Base-by-base conservation (phyloP, 2,888 invertebrate species). In the Drosophila niveifrons region DNA sequence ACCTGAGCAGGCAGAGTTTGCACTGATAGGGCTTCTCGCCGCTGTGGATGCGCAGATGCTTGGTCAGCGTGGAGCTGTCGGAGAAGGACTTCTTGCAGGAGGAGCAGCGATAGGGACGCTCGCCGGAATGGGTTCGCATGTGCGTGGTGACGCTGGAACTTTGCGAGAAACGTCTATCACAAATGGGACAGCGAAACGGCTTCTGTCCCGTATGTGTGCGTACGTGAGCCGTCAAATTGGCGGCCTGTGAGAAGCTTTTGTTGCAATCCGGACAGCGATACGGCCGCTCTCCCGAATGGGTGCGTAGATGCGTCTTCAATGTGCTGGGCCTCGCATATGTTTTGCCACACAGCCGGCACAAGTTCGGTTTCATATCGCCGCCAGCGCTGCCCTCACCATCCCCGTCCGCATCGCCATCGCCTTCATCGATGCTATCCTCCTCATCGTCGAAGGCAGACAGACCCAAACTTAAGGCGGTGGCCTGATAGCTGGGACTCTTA, bases 101-200 rank as follows among this genome's bases (percentile, higher is more conserved):
- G 78, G 97, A 95, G 93, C 99, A 99, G 94, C 95, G 94, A 92
- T 99, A 99, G 0, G 99, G 99, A 65, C 98, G 94, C 76, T 99
- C 99, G n/a, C 99, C 99, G n/a, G 98, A 98, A 93, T 99, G 99
- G n/a, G 99, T 99, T 91, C 99, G 94, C 98, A 99, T 98, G 94
- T 99, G 99, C 79, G 99, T 99, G 63, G 99, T 99, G 58, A 99
- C 98, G 72, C 95, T 95, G 57, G 96, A 96, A 87, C 98, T 98
- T 91, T 99, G 99, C 67, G 98, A 98, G 93, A 99, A 99, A 86
- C 98, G 95, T 70, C 99, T 94, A 91, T 98, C 98, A 93, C 99
- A 99, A 80, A 99, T 97, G 18, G 98, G 97, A 94, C 99, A 99
- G 82, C 96, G 95, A 92, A 99, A 99, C 44, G 99, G 99, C 91